Evolutionary conservation across 2,113 vertebrate genomes (phyloP).

Genomic region (Lates calcarifer): DNA sequence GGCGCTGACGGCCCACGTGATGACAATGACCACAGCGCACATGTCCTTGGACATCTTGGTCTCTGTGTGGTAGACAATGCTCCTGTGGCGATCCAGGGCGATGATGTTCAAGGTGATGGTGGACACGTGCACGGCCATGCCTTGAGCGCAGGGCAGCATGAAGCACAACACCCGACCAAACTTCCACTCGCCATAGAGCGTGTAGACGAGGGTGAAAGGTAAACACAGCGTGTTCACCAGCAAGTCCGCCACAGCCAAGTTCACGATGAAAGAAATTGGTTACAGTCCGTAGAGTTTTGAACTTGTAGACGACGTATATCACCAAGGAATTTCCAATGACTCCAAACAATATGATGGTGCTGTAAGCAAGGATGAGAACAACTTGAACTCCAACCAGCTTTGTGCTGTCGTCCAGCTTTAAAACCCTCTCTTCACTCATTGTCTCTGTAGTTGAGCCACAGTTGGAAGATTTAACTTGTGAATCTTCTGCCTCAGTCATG

Average conservation of each 20-base stretch:
- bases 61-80: conserved; percentile 92
- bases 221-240: conserved; percentile 93
- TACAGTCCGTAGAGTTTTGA: conserved; percentile 92
- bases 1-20: conserved; percentile 92
- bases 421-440: neutral
- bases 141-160: conserved; percentile 93
- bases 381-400: conserved; percentile 90
- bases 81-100: conserved; percentile 92
- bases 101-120: conserved; percentile 95
- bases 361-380: conserved; percentile 92
- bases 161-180: conserved; percentile 92
- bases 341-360: conserved; percentile 93
- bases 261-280: conserved; percentile 97
- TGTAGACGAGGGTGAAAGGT: conserved; percentile 94
- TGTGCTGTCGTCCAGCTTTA: conserved; percentile 91
- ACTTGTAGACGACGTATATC: conserved; percentile 93
- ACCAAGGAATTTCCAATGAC: conserved; percentile 93
- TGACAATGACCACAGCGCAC: conserved; percentile 89
- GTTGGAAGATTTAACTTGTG: conserved; percentile 47
- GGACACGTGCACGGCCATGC: conserved; percentile 93
- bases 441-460: conserved; percentile 41
- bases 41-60: conserved; percentile 92
- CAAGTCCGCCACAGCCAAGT: conserved; percentile 93
- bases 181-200: conserved; percentile 91
- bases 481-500: conserved; percentile 74